Evolutionary conservation across 2,888 invertebrate genomes (phyloP).

Genomic region (Galerucella calmariensis): DNA sequence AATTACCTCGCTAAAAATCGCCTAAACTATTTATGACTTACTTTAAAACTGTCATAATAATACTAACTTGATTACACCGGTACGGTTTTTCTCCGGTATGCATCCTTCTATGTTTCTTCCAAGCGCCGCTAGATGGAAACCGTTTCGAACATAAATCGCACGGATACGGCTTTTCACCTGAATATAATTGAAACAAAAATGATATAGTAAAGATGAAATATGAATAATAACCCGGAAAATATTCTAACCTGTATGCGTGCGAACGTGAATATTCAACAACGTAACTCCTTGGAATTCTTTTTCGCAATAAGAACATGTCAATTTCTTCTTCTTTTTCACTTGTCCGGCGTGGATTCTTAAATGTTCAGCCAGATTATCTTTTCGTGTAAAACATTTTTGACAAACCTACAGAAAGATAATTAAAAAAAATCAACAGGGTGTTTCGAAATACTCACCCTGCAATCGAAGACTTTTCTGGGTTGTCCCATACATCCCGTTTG

Average conservation of each 20-base stretch:
- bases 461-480: constrained; percentile 67
- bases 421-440: background rate
- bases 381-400: constrained; percentile 73
- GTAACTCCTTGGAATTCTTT: constrained; percentile 75
- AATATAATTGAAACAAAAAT: constrained; percentile 32
- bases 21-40: background rate
- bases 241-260: constrained; percentile 72
- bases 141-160: constrained; percentile 80
- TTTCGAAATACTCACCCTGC: constrained; percentile 65
- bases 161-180: constrained; percentile 70
- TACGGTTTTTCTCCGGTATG: constrained; percentile 70
- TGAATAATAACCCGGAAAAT: background rate
- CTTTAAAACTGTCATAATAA: background rate
- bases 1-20: background rate
- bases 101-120: constrained; percentile 77
- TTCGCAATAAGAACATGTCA: constrained; percentile 72
- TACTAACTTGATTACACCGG: constrained; percentile 65
- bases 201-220: background rate
- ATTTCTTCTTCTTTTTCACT: constrained; percentile 67
- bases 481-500: constrained; percentile 76
- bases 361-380: constrained; percentile 79
- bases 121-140: constrained; percentile 79
- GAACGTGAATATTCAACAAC: constrained; percentile 72
- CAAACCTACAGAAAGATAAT: constrained; percentile 69
- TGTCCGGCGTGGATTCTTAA: constrained; percentile 76